phyloP scores from a whole-genome alignment of 2,797 vertebrate species.

The Numenius phaeopus region DNA sequence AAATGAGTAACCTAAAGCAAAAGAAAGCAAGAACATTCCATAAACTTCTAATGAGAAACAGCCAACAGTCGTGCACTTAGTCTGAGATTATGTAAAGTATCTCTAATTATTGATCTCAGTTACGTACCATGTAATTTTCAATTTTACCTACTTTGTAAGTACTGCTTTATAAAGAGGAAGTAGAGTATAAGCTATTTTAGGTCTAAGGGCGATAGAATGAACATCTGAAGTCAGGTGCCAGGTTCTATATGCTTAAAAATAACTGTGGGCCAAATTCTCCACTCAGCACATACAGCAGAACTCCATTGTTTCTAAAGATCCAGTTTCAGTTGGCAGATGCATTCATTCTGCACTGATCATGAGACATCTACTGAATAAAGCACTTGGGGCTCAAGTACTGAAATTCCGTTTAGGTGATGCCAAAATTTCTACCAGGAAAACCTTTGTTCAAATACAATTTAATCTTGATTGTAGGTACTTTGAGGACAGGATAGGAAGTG shows the following conservation, averaged over 20 bases:
- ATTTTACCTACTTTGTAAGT: constrained; percentile 5
- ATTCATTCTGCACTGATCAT: background rate
- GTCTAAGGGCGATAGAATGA: background rate
- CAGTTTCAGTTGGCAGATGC: background rate
- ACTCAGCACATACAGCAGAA: background rate
- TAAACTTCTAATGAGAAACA: background rate
- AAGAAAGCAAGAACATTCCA: background rate
- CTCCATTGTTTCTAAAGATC: background rate
- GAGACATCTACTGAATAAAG: background rate
- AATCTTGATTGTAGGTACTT: background rate
- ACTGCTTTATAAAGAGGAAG: background rate
- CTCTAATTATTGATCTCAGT: constrained; percentile 18
- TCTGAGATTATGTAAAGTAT: constrained; percentile 21
- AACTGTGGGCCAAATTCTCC: background rate
- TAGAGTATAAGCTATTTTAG: background rate
- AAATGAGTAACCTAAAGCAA: background rate
- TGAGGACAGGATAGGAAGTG: background rate
- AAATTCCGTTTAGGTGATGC: background rate
- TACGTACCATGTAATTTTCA: background rate
- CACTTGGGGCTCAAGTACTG: background rate
- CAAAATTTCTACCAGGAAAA: background rate
- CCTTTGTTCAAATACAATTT: background rate
- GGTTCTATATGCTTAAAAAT: background rate
- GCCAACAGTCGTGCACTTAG: background rate
- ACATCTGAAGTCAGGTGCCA: background rate